phyloP scores from a whole-genome alignment of 37 sponge, comb jelly and placozoan genomes.

The Ianthella basta region DNA sequence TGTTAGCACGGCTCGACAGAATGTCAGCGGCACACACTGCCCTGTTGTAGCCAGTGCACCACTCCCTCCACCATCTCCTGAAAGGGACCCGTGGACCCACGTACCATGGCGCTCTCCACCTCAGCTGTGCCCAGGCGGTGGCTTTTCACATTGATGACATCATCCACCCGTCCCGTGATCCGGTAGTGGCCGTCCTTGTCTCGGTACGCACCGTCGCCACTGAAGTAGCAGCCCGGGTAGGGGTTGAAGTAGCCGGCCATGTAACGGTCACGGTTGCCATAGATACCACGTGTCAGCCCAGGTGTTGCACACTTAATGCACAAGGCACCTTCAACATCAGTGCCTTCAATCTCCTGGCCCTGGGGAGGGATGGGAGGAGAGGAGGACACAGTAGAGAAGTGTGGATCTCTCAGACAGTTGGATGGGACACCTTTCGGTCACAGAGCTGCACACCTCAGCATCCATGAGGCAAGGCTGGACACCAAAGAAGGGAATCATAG shows the following conservation, averaged over 20 bases:
- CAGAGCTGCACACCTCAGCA: background rate
- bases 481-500: conserved; percentile 95
- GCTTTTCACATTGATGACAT: conserved; percentile 96
- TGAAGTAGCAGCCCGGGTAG: conserved; percentile 84
- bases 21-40: background rate
- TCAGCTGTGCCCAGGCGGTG: conserved; percentile 97
- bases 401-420: background rate
- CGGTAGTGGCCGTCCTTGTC: conserved; percentile 92
- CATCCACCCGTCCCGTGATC: conserved; percentile 96
- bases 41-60: background rate
- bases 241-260: conserved; percentile 81
- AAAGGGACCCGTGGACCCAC: background rate
- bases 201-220: conserved; percentile 86
- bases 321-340: conserved; percentile 75
- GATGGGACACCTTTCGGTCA: background rate
- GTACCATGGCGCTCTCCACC: conserved; percentile 92
- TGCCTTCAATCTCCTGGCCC: conserved; percentile 67
- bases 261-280: conserved; percentile 85
- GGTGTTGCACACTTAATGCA: conserved; percentile 87
- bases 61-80: background rate
- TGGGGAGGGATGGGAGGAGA: background rate
- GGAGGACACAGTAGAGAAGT: background rate
- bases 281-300: conserved; percentile 89
- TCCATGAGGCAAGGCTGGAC: conserved; percentile 83
- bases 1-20: background rate